Base-by-base conservation (phyloP, 2,113 vertebrate genomes). In the Crotalus tigris region DNA sequence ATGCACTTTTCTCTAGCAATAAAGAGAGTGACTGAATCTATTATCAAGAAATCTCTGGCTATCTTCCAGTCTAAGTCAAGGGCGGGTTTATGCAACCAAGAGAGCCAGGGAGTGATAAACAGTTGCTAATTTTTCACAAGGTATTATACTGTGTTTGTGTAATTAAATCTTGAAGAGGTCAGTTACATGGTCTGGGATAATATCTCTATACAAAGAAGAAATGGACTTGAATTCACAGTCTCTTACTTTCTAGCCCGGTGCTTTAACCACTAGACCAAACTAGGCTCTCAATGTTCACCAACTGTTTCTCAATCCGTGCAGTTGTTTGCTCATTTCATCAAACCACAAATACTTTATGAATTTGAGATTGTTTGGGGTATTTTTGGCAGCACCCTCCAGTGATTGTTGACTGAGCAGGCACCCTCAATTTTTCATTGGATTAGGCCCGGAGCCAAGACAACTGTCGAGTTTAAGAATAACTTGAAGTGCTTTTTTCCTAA, bases 361-460 rank as follows among this genome's bases (percentile, higher is more conserved):
- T 17, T 11, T 94, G 95, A 93, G 49, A 51, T 51, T 51, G 49
- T 51, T 51, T 51, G 49, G 93, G 15, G 6, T 21, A 44, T 81
- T 90, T 23, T 95, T 94, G 5, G 8, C 93, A 92, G 95, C 92
- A 94, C 58, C 1, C 91, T 94, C 93, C 5, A 69, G 94, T 89
- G 92, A 94, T 94, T 94, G 95, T 94, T 94, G 95, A 91, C 95
- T 96, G 94, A 97, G 95, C 90, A 96, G 97, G 96, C 96, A 94
- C 94, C 96, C 96, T 92, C 64, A 5, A 96, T 97, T 96, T 81
- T 93, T 97, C 97, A 96, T 95, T 51, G 92, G 96, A 94, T 90
- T 91, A 96, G 94, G 95, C 96, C 89, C 91, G 3, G 94, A 96
- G 96, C 94, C 94, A 95, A 95, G 94, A 93, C 54, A 92, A 94